Percentiles rank a stretch among this genome's conserved stretches.
Evolutionary conservation across 2,888 invertebrate genomes (phyloP).

Genomic region (Drosophila ustulata): DNA sequence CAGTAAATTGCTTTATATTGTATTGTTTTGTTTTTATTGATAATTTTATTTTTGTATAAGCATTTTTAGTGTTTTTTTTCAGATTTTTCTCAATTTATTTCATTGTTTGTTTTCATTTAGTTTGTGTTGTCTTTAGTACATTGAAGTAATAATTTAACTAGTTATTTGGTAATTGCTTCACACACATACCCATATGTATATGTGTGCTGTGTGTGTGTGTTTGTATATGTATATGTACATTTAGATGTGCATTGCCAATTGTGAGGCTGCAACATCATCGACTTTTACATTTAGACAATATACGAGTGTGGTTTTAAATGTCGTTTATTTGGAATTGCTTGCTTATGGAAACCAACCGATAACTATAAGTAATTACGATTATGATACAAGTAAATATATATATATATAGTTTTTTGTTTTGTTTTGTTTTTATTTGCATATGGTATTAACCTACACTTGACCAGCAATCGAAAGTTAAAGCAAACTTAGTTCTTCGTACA

Average conservation of each 20-base stretch:
- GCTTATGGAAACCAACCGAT: slow-evolving; percentile 49
- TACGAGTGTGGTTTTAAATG: slow-evolving; percentile 5
- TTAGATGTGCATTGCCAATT: slow-evolving; percentile 19
- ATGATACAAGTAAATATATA: slow-evolving; percentile 34
- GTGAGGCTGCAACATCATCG: slow-evolving; percentile 9
- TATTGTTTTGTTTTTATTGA: slow-evolving; percentile 33
- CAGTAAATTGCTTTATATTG: slow-evolving; percentile 33
- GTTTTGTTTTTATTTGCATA: slow-evolving; percentile 21
- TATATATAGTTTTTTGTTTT: slow-evolving; percentile 1
- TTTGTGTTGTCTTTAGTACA: slow-evolving; percentile 63
- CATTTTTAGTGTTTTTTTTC: slow-evolving; percentile 48
- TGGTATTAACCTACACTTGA: slow-evolving; percentile 62
- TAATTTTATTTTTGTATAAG: slow-evolving; percentile 47
- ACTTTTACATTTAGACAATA: slow-evolving; percentile 27
- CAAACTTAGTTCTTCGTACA: slow-evolving; percentile 28
- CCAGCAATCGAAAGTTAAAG: slow-evolving; percentile 69
- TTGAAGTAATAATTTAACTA: slow-evolving; percentile 77
- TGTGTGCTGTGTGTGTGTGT: slow-evolving; percentile 4
- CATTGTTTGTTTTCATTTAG: slow-evolving; percentile 46
- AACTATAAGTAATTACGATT: slow-evolving; percentile 46
- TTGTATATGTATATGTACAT: slow-evolving; percentile 9
- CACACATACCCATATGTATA: slow-evolving; percentile 16
- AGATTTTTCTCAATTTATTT: slow-evolving; percentile 18
- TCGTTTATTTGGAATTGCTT: slow-evolving; percentile 35
- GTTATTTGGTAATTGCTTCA: slow-evolving; percentile 71